Evolutionary conservation across 2,888 invertebrate species (phyloP), one percentile per base, ranked within the genome.

Genomic region (Bugulina stolonifera): DNA sequence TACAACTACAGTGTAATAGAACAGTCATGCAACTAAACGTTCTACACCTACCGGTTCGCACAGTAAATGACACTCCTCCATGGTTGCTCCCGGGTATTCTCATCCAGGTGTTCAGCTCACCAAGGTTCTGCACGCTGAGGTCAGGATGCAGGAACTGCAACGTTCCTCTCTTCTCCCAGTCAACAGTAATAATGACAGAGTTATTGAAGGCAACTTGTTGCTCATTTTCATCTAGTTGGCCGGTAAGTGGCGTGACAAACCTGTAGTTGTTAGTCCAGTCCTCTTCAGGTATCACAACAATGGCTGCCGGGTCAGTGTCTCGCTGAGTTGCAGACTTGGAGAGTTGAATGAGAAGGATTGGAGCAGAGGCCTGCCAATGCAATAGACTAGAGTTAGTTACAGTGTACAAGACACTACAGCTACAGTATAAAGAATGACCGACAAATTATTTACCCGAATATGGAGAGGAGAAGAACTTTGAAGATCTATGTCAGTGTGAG

Each of bases 251-350:
- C 2, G 70, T 70, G 2, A 70, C 70, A 54, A 70, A 70, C 10
- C 43, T 22, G 52, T 70, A 70, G 3, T 43, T 52, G 70, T 32
- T 10, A 32, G 35, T 29, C 70, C 70, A 70, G 2, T 32, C 1
- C 10, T n/a, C 32, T 54, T 70, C 52, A n/a, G 70, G 70, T 10
- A 54, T 18, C 27, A 70, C 54, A 35, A 70, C 52, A 54, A 70
- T 70, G 52, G 54, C 52, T 27, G 70, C 35, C 32, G 70, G 70
- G 52, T 70, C 70, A 2, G 23, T 70, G 23, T 43, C 35, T 22
- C 18, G 2, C 32, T 27, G 27, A 2, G 35, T 35, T 10, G 70
- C 54, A 27, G 52, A 54, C 70, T 70, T 70, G 18, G 54, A n/a
- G 23, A 70, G 34, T 70, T 70, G 70, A 2, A 54, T 70, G 22